These are phyloP conservation scores for Trissolcus brochymenae DNA, from an alignment of 2,888 invertebrate species.

Conservation along the genomic window DNA sequence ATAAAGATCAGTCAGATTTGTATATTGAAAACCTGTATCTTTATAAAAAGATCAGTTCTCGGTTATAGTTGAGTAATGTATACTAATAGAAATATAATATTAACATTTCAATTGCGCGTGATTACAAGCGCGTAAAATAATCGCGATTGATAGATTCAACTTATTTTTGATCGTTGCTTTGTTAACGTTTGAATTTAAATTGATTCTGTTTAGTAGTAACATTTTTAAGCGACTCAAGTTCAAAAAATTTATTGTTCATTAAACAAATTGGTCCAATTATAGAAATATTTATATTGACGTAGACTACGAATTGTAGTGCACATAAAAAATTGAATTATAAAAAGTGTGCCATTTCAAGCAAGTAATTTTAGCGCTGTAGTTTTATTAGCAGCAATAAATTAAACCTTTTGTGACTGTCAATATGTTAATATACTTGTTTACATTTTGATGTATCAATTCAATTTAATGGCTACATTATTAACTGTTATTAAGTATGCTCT, in stretches of 20 bases:
- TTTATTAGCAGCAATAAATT: constrained; percentile 48
- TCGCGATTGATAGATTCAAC: constrained; percentile 9
- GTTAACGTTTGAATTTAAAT: too few relatives aligned
- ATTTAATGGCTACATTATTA: constrained; percentile 47
- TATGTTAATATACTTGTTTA: constrained; percentile 56
- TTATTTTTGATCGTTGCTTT: not conserved
- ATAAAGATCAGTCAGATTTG: constrained; percentile 45
- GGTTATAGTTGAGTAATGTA: constrained; percentile 13
- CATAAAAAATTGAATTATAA: constrained; percentile 41
- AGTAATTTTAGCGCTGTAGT: constrained; percentile 38
- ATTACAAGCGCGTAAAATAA: constrained; percentile 9
- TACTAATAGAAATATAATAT: constrained; percentile 22
- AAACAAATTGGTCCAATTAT: too few relatives aligned
- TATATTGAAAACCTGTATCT: constrained; percentile 25
- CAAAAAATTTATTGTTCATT: too few relatives aligned
- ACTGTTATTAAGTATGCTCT: constrained; percentile 47
- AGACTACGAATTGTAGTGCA: too few relatives aligned
- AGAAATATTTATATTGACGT: too few relatives aligned
- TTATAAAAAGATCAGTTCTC: constrained; percentile 27
- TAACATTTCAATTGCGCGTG: constrained; percentile 3
- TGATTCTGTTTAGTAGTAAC: too few relatives aligned
- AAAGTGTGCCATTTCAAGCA: constrained; percentile 41
- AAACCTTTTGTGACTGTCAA: constrained; percentile 50
- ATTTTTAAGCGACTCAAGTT: too few relatives aligned
- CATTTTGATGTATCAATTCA: constrained; percentile 52